These are phyloP conservation scores for Diplosoma virens DNA, from an alignment of 23 tunicate species.

Conservation along the genomic window DNA sequence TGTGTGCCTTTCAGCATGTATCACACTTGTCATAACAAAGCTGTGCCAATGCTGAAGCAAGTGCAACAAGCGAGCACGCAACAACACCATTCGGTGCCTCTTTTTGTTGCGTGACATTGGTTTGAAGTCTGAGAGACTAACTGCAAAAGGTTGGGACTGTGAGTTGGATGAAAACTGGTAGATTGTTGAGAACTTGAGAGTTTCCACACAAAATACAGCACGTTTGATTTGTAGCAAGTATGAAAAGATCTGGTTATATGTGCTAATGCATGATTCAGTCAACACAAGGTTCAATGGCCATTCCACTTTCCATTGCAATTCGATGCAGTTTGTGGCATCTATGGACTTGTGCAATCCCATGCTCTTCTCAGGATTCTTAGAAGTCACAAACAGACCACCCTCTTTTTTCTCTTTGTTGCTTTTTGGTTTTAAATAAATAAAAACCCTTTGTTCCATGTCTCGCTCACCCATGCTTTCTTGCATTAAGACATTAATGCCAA, in stretches of 20 bases:
- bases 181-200: conserved; percentile 49
- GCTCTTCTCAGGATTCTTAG: not conserved
- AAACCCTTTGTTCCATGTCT: conserved; percentile 5
- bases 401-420: not conserved
- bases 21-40: conserved; percentile 81
- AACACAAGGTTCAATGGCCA: conserved; percentile 66
- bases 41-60: conserved; percentile 70
- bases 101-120: conserved; percentile 1
- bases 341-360: not conserved
- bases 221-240: conserved; percentile 68
- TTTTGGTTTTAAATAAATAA: conserved; percentile 10
- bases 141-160: not conserved
- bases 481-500: conserved; percentile 45
- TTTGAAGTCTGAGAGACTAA: not conserved
- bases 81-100: conserved; percentile 47
- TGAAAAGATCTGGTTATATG: conserved; percentile 44
- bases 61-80: conserved; percentile 53
- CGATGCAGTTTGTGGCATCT: conserved; percentile 46
- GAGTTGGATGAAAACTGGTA: not conserved
- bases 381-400: not conserved
- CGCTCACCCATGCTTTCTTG: conserved; percentile 60
- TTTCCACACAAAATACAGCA: conserved; percentile 52
- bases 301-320: conserved; percentile 38
- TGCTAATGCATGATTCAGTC: conserved; percentile 15
- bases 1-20: conserved; percentile 53